These are phyloP conservation scores for Smittia aterrima DNA, from an alignment of 2,888 invertebrate species.

Conservation along the genomic window DNA sequence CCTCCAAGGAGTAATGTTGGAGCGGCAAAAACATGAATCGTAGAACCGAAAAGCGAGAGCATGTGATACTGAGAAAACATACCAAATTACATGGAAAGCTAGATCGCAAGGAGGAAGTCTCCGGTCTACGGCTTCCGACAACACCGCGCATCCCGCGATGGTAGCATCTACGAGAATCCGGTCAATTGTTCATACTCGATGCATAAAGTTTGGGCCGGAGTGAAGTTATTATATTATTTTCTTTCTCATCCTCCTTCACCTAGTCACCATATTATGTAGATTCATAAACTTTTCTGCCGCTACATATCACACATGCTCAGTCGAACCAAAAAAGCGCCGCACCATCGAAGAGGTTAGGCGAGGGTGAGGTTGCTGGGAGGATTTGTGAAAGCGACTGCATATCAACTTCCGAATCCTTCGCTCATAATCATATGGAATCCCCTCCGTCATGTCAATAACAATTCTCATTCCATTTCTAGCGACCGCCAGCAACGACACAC, in stretches of 20 bases:
- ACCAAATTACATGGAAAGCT: constrained; percentile 28
- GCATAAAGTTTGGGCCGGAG: too few relatives aligned
- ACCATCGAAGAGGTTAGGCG: not conserved
- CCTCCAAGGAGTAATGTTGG: not conserved
- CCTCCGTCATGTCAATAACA: constrained; percentile 17
- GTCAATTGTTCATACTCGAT: too few relatives aligned
- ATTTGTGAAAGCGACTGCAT: not conserved
- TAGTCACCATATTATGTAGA: constrained; percentile 26
- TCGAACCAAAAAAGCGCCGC: not conserved
- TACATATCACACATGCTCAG: constrained; percentile 18
- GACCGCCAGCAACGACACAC: not conserved
- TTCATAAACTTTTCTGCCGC: constrained; percentile 20
- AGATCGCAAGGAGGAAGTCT: too few relatives aligned
- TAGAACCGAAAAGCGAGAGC: not conserved
- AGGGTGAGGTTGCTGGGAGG: constrained; percentile 1
- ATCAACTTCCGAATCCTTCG: not conserved
- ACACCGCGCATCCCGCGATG: too few relatives aligned
- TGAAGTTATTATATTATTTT: too few relatives aligned
- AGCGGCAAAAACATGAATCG: constrained; percentile 20
- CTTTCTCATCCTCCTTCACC: too few relatives aligned
- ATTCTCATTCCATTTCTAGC: not conserved
- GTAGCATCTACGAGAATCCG: too few relatives aligned
- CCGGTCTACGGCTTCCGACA: too few relatives aligned
- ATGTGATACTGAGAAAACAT: constrained; percentile 4
- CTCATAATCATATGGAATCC: not conserved